Evolutionary conservation across 2,797 vertebrate genomes (phyloP), one percentile per base, ranked within the genome.

Genomic region (Knipowitschia caucasica): DNA sequence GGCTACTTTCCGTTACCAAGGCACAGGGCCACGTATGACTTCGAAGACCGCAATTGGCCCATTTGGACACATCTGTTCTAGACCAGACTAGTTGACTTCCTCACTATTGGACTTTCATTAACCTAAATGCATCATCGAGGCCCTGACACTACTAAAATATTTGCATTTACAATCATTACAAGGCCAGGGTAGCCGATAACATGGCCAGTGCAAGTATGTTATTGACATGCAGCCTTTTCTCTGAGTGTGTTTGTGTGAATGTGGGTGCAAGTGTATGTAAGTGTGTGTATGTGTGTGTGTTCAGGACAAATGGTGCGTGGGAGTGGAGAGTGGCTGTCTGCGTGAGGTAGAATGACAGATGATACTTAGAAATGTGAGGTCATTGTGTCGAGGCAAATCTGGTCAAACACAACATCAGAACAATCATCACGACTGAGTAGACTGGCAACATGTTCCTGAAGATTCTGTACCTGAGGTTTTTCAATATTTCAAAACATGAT

Each of bases 291-390:
- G 45, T 52, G 43, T 56, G 49, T 47, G 40, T 59, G 27, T 49
- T 39, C 18, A 39, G 36, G 36, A 39, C 36, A 39, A 18, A 10
- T 39, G 36, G 9, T 39, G 36, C 21, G 18, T 75, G 21, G 50
- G 77, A 73, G 72, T 53, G 69, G 68, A 67, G 61, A 45, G 40
- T 60, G n/a, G n/a, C 38, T 58, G 64, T 72, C 65, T 76, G 45
- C 25, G 73, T 89, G 88, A 90, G 88, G 88, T 90, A 90, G 86
- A 86, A 81, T 84, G 83, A 80, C 73, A 84, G 76, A 70, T 76
- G 68, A 82, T 67, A 61, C 53, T 84, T 78, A 83, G 87, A 85
- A 78, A 70, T 67, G 71, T 82, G 86, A 87, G 83, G 83, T 89
- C 82, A 80, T 82, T 80, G 64, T 78, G 74, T 86, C 80, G 77